Percentiles rank a stretch among this genome's conserved stretches.
phyloP scores from a whole-genome alignment of 2,113 vertebrate genomes.

The Rhinoderma darwinii region DNA sequence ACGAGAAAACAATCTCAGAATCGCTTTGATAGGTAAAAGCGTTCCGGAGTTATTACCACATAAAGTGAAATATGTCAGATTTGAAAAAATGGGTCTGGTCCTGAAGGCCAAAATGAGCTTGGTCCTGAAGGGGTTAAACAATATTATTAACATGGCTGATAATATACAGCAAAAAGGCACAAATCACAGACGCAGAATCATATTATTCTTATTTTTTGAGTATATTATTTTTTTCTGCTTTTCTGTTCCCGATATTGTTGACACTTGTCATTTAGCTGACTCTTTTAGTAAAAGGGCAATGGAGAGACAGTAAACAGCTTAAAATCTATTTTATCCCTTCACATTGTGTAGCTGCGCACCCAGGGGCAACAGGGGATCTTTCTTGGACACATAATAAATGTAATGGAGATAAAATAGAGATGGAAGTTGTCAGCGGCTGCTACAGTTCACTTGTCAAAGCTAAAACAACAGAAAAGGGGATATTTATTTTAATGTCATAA shows the following conservation, averaged over 20 bases:
- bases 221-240: neutral
- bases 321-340: slow-evolving; percentile 50
- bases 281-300: slow-evolving; percentile 57
- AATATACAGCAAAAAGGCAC: too few relatives aligned
- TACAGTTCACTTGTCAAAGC: slow-evolving; percentile 6
- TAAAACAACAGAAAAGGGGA: neutral
- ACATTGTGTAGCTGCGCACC: slow-evolving; percentile 60
- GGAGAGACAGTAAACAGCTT: slow-evolving; percentile 62
- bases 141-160: too few relatives aligned
- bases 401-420: slow-evolving; percentile 64
- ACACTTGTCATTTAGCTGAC: slow-evolving; percentile 48
- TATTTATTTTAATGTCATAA: neutral
- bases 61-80: too few relatives aligned
- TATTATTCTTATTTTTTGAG: too few relatives aligned
- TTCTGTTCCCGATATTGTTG: neutral
- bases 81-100: too few relatives aligned
- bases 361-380: slow-evolving; percentile 62
- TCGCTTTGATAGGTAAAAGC: too few relatives aligned
- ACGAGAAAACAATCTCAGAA: too few relatives aligned
- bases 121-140: too few relatives aligned
- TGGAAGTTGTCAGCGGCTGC: slow-evolving; percentile 44
- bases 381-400: slow-evolving; percentile 61
- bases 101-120: too few relatives aligned
- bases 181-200: too few relatives aligned
- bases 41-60: too few relatives aligned